These are phyloP conservation scores for Prinia subflava DNA, from an alignment of 2,113 vertebrate genomes.

Conservation along the genomic window DNA sequence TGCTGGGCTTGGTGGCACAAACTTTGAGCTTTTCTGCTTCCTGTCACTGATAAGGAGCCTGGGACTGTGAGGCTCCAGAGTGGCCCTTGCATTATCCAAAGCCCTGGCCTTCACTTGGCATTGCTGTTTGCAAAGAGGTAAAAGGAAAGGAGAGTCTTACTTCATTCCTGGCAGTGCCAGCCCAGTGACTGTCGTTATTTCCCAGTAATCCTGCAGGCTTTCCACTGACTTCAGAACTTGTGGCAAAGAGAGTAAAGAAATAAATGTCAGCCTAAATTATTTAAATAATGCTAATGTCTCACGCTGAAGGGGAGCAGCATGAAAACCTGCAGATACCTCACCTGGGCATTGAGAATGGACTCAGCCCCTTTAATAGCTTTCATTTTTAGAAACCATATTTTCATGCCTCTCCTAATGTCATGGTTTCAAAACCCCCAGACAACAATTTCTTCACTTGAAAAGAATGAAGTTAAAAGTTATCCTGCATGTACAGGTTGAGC, in stretches of 20 bases:
- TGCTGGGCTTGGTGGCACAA: background rate
- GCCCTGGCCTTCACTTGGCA: background rate
- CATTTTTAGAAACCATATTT: background rate
- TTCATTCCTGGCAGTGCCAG: slow-evolving; percentile 58
- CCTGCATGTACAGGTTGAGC: background rate
- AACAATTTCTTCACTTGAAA: background rate
- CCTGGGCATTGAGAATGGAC: background rate
- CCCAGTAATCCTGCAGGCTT: slow-evolving; percentile 11
- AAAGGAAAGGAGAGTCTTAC: slow-evolving; percentile 30
- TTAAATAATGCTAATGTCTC: slow-evolving; percentile 29
- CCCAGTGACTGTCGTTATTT: slow-evolving; percentile 40
- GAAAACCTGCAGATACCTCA: background rate
- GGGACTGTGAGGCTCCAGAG: background rate
- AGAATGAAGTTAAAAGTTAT: background rate
- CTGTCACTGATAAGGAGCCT: background rate
- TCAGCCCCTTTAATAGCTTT: background rate
- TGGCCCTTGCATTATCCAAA: background rate
- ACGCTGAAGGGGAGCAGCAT: background rate
- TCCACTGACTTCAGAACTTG: slow-evolving; percentile 55
- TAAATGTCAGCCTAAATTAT: slow-evolving; percentile 15
- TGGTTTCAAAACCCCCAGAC: slow-evolving; percentile 5
- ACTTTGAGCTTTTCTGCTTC: background rate
- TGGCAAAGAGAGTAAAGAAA: slow-evolving; percentile 11
- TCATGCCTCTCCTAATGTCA: background rate
- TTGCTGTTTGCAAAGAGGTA: background rate